Base-by-base conservation (phyloP, 2,888 invertebrate species). In the Microchrysa polita region DNA sequence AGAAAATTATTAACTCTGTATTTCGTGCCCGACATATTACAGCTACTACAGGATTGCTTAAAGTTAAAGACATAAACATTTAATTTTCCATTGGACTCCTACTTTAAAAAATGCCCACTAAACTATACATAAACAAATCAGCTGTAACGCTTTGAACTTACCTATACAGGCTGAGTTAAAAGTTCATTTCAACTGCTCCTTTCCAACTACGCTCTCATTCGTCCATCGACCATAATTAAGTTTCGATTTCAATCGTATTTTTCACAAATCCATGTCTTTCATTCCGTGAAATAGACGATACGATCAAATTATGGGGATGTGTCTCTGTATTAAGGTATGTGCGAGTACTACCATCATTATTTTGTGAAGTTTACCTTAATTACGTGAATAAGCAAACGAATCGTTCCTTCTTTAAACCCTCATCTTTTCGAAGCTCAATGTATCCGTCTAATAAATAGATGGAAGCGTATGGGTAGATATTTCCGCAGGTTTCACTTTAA, bases 401-500 rank as follows among this genome's bases (percentile, higher is more conserved):
- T 65, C 42, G 42, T 55, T 12, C 2, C 20, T 65, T n/a, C 44
- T 10, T 65, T 23, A 48, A 42, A 34, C 65, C 65, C 65, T 48
- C 48, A 34, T 20, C 12, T 65, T 22, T 65, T 22, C 42, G 42
- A 44, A 65, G 48, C 65, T 65, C 44, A 61, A 61, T 40, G 61
- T 40, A 61, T 61, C 65, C 53, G 53, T 73, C 61, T 63, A 65
- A 53, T 53, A 73, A 73, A 73, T 73, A 65, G 65, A 73, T 73
- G 65, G 65, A 73, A 73, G 73, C 65, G 73, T 73, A n/a, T n/a
- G 55, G 65, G 57, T 22, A 27, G 57, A 73, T 73, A 73, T 73
- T 73, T 73, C 65, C 73, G 65, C 65, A 65, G 65, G 73, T 63
- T 74, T 76, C 74, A 57, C 72, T 76, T 76, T 76, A 75, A 76